Conservation (phyloP, 1,140 invertebrate species). For the Diabrotica undecimpunctata region DNA sequence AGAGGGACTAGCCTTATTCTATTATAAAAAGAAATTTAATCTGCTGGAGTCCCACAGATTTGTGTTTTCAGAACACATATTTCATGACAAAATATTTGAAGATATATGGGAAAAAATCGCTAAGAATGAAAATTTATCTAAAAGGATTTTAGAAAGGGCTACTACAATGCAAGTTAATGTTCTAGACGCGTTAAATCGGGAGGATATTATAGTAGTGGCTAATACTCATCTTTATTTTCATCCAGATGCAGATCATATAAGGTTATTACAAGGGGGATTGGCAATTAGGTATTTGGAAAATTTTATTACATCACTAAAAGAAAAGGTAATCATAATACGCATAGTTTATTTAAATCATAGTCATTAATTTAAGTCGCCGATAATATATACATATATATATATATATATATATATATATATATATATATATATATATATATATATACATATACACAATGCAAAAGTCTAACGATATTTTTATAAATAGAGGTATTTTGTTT, state of each 20-base stretch:
- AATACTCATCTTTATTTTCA: conserved; percentile 95
- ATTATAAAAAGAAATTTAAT: conserved; percentile 59
- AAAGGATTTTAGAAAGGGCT: conserved; percentile 60
- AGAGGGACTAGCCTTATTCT: conserved; percentile 83
- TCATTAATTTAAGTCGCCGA: too few species aligned
- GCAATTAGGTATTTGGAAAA: conserved; percentile 58
- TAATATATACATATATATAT: too few species aligned
- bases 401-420: too few species aligned
- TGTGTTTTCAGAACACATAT: conserved; percentile 53
- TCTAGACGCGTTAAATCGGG: conserved; percentile 60
- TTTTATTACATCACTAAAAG: conserved; percentile 48
- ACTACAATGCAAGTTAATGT: conserved; percentile 61
- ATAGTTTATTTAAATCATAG: too few species aligned
- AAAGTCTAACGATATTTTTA: too few species aligned
- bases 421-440: too few species aligned
- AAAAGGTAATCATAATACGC: conserved; percentile 48
- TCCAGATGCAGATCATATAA: conserved; percentile 84
- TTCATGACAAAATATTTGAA: conserved; percentile 54
- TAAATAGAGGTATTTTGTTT: too few species aligned
- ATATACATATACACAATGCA: too few species aligned
- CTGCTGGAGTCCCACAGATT: conserved; percentile 41
- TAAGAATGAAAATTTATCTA: conserved; percentile 57
- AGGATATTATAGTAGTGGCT: conserved; percentile 67
- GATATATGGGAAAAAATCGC: conserved; percentile 62
- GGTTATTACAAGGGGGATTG: conserved; percentile 73